phyloP scores from a whole-genome alignment of 2,888 invertebrate genomes.

The Brenthis ino region DNA sequence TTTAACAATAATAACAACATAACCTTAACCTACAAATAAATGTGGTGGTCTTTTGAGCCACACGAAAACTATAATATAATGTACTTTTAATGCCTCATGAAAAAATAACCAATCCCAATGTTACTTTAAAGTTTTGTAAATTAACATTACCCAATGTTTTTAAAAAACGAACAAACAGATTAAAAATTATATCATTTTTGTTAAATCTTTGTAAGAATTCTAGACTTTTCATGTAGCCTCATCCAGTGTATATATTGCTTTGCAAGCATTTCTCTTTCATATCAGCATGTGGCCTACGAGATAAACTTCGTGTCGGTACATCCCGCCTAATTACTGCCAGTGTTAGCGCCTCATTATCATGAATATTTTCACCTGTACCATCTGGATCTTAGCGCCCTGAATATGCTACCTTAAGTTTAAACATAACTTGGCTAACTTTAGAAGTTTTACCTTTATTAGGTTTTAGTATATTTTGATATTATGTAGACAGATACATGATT shows the following conservation, averaged over 20 bases:
- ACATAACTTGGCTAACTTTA: slow-evolving; percentile 26
- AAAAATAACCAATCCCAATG: no score
- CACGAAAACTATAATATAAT: no score
- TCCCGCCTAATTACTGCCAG: slow-evolving; percentile 62
- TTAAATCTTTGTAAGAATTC: no score
- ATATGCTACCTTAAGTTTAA: slow-evolving; percentile 32
- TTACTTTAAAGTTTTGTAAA: no score
- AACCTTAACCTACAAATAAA: no score
- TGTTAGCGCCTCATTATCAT: slow-evolving; percentile 32
- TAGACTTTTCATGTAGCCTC: neutral
- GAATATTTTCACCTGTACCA: slow-evolving; percentile 32
- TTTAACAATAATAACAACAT: no score
- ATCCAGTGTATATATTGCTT: slow-evolving; percentile 25
- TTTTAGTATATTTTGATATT: slow-evolving; percentile 4
- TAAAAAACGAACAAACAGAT: no score
- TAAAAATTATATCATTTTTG: no score
- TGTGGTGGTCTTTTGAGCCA: no score
- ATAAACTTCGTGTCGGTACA: slow-evolving; percentile 59
- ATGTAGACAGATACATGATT: neutral
- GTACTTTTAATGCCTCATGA: no score
- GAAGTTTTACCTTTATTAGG: slow-evolving; percentile 16
- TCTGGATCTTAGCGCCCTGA: slow-evolving; percentile 27
- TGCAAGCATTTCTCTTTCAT: slow-evolving; percentile 44
- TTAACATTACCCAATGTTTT: no score
- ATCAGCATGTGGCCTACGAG: slow-evolving; percentile 57